A percentile compares a stretch with the other conserved stretches of the same genome.
Conservation (phyloP, 2,888 invertebrate species). For the Erpobdella octoculata region DNA sequence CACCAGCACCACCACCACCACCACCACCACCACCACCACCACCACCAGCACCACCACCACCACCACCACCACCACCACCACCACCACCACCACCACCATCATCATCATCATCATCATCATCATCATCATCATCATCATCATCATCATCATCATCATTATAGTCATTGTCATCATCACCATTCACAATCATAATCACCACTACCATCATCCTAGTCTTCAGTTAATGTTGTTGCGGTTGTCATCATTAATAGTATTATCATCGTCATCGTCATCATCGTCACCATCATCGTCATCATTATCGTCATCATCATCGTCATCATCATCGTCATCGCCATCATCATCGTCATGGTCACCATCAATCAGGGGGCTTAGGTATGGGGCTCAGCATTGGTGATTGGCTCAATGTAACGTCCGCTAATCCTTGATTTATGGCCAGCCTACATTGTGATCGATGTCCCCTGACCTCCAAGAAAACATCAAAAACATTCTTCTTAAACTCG, state of each 20-base stretch:
- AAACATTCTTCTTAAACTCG: too few species aligned
- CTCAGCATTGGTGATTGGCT: too few species aligned
- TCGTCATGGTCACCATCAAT: neutral
- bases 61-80: conserved; percentile 23
- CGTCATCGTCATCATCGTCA: conserved; percentile 6
- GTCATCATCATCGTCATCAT: neutral
- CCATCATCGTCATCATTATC: conserved; percentile 1
- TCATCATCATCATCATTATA: conserved; percentile 11
- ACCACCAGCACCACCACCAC: conserved; percentile 15
- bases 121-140: conserved; percentile 4
- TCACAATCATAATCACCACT: neutral
- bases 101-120: neutral
- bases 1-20: conserved; percentile 30
- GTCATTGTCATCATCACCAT: neutral
- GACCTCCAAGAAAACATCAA: too few species aligned
- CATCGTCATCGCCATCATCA: neutral
- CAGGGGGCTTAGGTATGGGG: too few species aligned
- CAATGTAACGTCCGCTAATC: too few species aligned
- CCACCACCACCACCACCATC: neutral
- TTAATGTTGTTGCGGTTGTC: neutral
- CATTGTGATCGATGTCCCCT: too few species aligned
- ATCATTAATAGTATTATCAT: neutral
- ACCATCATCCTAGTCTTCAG: neutral
- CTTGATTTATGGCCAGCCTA: too few species aligned
- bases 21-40: conserved; percentile 21